phyloP scores from a whole-genome alignment of 2,113 vertebrate genomes.

The Pseudonaja textilis region DNA sequence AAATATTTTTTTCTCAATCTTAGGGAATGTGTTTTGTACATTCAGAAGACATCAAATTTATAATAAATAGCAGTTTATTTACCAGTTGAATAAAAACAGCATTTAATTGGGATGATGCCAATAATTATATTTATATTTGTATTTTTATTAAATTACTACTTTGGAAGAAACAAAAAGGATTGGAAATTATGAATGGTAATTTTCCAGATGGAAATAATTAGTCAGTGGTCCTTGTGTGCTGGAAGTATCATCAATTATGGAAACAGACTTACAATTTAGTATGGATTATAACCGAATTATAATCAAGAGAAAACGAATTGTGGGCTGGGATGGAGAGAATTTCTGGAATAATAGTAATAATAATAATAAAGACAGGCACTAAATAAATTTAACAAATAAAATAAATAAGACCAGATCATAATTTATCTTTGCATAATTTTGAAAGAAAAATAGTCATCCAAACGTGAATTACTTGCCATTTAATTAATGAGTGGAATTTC shows the following conservation, averaged over 20 bases:
- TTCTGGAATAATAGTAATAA: neutral
- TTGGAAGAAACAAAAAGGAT: neutral
- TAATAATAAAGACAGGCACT: neutral
- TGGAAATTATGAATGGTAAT: conserved; percentile 12
- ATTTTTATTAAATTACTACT: conserved; percentile 16
- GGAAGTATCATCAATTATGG: conserved; percentile 24
- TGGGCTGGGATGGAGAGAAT: neutral
- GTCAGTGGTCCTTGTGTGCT: neutral
- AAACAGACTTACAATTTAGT: conserved; percentile 21
- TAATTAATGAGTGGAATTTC: neutral
- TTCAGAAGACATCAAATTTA: neutral
- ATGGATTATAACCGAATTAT: conserved; percentile 7
- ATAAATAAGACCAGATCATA: neutral
- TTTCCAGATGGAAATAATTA: conserved; percentile 30
- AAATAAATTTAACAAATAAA: neutral
- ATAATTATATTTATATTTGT: neutral
- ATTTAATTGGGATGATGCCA: neutral
- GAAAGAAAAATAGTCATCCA: conserved; percentile 9
- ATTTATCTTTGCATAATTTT: conserved; percentile 11
- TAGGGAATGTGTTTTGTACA: neutral
- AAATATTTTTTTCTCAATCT: neutral
- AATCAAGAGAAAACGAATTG: neutral
- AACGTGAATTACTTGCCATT: neutral
- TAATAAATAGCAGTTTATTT: neutral
- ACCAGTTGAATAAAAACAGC: neutral